Evolutionary conservation across 2,888 invertebrate species (phyloP), one percentile per base, ranked within the genome.

Genomic region (Apotomis betuletana): DNA sequence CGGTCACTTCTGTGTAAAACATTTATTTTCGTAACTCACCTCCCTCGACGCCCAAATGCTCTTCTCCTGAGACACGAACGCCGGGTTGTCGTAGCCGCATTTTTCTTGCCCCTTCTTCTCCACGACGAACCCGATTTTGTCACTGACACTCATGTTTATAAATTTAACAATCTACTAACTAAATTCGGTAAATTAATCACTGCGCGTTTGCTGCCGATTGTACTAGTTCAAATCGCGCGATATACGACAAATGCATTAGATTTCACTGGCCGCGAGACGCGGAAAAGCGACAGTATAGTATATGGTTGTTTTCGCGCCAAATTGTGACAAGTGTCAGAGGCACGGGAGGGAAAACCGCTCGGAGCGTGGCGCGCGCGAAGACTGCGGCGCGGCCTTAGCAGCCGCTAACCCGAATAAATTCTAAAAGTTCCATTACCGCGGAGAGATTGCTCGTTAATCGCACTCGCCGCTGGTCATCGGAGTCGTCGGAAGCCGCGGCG

Each of bases 31-130:
- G 8, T 41, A 63, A 61, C 70, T 15, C 49, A 70, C 70, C 70
- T 55, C 54, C 15, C 12, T 46, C 27, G 65, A 13, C 70, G 78
- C 79, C 85, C 84, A 87, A 69, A 82, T 76, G 80, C 85, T 84
- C 80, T 90, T 88, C 76, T 92, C 92, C 4, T 88, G 85, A 81
- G 88, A 82, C 75, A 88, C 86, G 80, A 89, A 92, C 59, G 86
- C 93, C 8, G 86, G 81, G 77, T 92, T 92, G 75, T 90, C 89
- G 74, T 88, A 90, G 73, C 87, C 83, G 78, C 83, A 80, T 75
- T 85, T 87, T 67, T 85, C 85, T 70, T 83, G 83, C 51, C 81
- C 79, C 78, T 81, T 82, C 80, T 81, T 85, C 74, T 72, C 78
- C 75, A 77, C 74, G 44, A 75, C 78, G 60, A 75, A 76, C 41